Base-by-base conservation (phyloP, 2,113 vertebrate genomes). In the Protomyctophum bolini region DNA sequence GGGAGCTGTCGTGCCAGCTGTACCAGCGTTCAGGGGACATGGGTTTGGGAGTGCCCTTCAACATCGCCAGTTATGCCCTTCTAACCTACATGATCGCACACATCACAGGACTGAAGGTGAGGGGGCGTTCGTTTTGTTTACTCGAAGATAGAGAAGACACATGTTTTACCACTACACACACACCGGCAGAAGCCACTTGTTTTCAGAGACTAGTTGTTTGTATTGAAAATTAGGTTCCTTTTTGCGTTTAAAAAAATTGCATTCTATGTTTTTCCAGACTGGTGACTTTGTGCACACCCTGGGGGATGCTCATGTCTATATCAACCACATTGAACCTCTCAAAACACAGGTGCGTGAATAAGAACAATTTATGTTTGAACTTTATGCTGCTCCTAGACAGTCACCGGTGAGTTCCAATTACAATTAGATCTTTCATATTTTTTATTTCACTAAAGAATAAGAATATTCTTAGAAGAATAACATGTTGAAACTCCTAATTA, bases 1-100 rank as follows among this genome's bases (percentile, higher is more conserved):
- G 96, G 2, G 97, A 99, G 91, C 75, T 99, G 68, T 99, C 98
- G 0, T 98, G 98, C 80, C 97, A 99, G 84, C 91, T 99, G 55
- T 99, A 98, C 86, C 98, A 99, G 89, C 92, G 97, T 60, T 99
- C 98, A 0, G 97, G 94, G 61, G 98, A 99, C 70, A 98, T 99
- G 94, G 98, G 98, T 8, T 93, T 99, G 6, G 98, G 97, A 0
- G 97, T 99, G 50, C 98, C 98, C 29, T 99, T 99, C 87, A 99
- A 99, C 83, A 96, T 99, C 5, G 97, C 97, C 90, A 99, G 98
- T 92, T 99, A 98, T 0, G 92, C 97, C 2, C 89, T 99, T 50
- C 96, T 99, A 11, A 98, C 97, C 0, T 98, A 95, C 88, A 98
- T 99, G 97, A 96, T 99, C 2, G 97, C 98, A 11, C 97, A 99